phyloP scores from a whole-genome alignment of 2,888 invertebrate species.

The Colletes collaris region DNA sequence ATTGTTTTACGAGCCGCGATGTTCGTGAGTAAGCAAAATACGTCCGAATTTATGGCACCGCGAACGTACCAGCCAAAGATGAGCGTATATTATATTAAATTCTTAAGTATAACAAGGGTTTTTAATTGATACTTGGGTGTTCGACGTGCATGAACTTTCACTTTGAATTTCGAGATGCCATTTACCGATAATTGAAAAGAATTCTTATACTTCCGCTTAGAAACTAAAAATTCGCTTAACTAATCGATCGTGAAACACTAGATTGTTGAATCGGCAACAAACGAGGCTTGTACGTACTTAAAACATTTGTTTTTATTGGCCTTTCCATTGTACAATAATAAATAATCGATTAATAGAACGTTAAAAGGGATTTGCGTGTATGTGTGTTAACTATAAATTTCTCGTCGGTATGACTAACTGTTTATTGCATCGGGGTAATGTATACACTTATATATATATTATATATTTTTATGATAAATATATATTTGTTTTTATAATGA shows the following conservation, averaged over 20 bases:
- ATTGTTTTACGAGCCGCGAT: slow-evolving; percentile 32
- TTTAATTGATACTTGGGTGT: no score
- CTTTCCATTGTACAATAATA: slow-evolving; percentile 81
- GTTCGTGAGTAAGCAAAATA: slow-evolving; percentile 35
- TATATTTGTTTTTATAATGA: slow-evolving; percentile 53
- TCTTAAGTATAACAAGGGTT: no score
- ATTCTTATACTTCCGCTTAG: neutral
- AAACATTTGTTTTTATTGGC: slow-evolving; percentile 78
- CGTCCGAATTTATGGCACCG: slow-evolving; percentile 31
- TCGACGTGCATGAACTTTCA: no score
- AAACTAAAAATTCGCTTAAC: neutral
- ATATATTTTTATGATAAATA: slow-evolving; percentile 39
- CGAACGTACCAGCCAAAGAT: neutral
- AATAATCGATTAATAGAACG: slow-evolving; percentile 79
- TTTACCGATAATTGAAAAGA: no score
- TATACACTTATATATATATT: slow-evolving; percentile 37
- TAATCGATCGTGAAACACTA: slow-evolving; percentile 20
- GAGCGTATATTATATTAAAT: no score
- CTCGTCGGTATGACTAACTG: slow-evolving; percentile 16
- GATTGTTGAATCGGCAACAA: slow-evolving; percentile 61
- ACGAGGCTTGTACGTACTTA: slow-evolving; percentile 73
- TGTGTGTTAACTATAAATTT: slow-evolving; percentile 47
- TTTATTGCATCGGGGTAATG: slow-evolving; percentile 33
- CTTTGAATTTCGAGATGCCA: no score
- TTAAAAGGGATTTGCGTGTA: slow-evolving; percentile 63